phyloP scores from a whole-genome alignment of 2,113 vertebrate genomes.

The Engraulis encrasicolus region DNA sequence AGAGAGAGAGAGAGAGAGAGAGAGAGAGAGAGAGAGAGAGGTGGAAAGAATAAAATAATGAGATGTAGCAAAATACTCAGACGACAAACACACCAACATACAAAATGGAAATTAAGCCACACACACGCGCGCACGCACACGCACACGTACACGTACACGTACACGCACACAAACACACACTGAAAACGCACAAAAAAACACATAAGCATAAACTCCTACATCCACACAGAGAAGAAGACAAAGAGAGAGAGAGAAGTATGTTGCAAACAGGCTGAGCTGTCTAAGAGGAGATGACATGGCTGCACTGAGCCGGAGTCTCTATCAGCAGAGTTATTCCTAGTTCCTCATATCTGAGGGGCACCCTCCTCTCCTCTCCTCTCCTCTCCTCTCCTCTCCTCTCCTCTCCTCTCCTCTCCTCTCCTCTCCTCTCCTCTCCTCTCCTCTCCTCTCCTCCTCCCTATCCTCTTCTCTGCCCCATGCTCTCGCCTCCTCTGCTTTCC shows the following conservation, averaged over 20 bases:
- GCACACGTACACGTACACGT: neutral
- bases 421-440: neutral
- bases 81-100: neutral
- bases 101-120: neutral
- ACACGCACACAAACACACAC: neutral
- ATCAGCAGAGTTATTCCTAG: conserved; percentile 15
- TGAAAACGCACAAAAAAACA: neutral
- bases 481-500: no score
- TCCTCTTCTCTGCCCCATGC: no score
- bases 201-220: neutral
- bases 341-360: neutral
- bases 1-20: neutral
- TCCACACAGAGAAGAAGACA: neutral
- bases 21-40: neutral
- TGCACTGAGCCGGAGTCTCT: neutral
- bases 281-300: neutral
- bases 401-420: neutral
- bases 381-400: neutral
- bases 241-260: neutral
- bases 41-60: neutral
- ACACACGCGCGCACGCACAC: neutral
- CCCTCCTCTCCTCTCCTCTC: neutral
- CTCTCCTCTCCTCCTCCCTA: neutral
- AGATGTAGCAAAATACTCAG: neutral
- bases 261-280: neutral